Conservation (phyloP, 2,113 vertebrate species). For the Bagarius yarrelli region DNA sequence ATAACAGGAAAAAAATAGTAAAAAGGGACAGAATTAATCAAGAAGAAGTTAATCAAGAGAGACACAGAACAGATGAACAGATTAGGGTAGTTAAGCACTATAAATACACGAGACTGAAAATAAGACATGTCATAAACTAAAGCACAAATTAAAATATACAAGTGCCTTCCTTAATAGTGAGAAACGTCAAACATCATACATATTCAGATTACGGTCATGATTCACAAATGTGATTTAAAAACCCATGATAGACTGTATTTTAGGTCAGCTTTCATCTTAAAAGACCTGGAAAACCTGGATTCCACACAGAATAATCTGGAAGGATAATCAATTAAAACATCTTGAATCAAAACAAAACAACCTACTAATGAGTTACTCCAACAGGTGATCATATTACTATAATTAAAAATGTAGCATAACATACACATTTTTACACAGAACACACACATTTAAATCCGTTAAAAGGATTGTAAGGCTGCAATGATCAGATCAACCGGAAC, state of each 20-base stretch:
- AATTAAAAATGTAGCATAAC: too few relatives aligned
- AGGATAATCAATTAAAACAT: not conserved
- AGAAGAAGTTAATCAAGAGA: not conserved
- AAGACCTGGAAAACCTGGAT: too few relatives aligned
- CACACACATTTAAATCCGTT: too few relatives aligned
- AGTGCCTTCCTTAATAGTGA: not conserved
- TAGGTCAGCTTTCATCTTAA: not conserved
- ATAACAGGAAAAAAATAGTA: not conserved
- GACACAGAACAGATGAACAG: not conserved
- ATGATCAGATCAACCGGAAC: too few relatives aligned
- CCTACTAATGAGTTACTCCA: not conserved
- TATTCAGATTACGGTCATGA: not conserved
- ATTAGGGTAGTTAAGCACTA: not conserved
- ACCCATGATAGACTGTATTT: not conserved
- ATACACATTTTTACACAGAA: too few relatives aligned
- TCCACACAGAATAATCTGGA: not conserved
- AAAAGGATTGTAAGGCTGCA: too few relatives aligned
- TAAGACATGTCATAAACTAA: not conserved
- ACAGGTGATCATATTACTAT: not conserved
- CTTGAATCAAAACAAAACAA: not conserved
- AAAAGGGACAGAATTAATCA: not conserved
- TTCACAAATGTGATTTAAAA: not conserved
- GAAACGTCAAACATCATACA: not conserved
- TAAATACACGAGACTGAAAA: not conserved
- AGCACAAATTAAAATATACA: not conserved